phyloP scores from a whole-genome alignment of 2,113 vertebrate species.

The Eleginops maclovinus region DNA sequence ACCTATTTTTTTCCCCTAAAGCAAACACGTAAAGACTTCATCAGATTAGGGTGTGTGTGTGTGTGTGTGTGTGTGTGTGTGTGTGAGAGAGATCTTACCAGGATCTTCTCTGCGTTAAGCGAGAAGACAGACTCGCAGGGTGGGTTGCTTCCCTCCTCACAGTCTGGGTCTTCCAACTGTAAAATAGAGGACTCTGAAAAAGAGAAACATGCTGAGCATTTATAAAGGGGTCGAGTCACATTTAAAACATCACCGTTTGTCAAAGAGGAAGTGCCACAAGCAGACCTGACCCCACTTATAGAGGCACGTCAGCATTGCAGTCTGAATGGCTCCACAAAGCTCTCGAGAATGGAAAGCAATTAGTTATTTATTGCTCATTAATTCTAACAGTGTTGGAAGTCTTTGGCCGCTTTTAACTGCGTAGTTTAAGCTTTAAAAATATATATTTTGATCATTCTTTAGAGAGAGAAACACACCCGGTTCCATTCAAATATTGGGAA shows the following conservation, averaged over 20 bases:
- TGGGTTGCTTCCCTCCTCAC: constrained; percentile 88
- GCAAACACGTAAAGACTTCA: not conserved
- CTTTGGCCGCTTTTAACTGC: not conserved
- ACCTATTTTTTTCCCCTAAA: not conserved
- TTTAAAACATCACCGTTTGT: constrained; percentile 1
- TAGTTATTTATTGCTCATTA: not conserved
- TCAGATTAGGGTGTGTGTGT: not conserved
- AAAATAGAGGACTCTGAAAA: constrained; percentile 91
- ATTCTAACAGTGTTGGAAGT: not conserved
- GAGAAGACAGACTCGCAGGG: constrained; percentile 93
- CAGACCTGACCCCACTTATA: not conserved
- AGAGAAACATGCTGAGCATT: constrained; percentile 4
- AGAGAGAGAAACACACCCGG: not conserved
- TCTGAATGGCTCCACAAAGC: not conserved
- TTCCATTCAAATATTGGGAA: not conserved
- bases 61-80: constrained; percentile 11
- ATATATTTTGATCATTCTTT: not conserved
- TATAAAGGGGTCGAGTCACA: not conserved
- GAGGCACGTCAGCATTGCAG: not conserved
- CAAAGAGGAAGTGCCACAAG: not conserved
- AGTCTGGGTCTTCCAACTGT: constrained; percentile 92
- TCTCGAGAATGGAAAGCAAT: not conserved
- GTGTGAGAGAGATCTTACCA: constrained; percentile 83
- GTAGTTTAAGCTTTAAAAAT: not conserved
- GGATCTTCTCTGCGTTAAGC: constrained; percentile 94